Evolutionary conservation across 2,113 vertebrate genomes (phyloP).

Genomic region (Hystrix cristata): DNA sequence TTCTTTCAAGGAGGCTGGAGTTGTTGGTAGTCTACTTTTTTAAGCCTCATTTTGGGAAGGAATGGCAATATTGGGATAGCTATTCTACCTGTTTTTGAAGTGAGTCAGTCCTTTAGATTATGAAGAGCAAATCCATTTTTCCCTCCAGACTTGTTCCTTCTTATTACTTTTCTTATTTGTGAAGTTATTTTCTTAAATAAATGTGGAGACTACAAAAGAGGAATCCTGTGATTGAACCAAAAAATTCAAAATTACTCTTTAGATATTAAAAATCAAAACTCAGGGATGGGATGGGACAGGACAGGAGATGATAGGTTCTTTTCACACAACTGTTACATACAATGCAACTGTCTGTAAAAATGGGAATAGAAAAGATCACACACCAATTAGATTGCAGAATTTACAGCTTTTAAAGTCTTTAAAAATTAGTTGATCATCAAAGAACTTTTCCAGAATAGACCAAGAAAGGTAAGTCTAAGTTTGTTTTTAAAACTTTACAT

Average conservation of each 20-base stretch:
- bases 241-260: constrained; percentile 51
- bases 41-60: background rate
- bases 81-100: background rate
- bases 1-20: background rate
- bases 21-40: background rate
- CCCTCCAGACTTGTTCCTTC: background rate
- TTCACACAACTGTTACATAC: constrained; percentile 59
- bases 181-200: background rate
- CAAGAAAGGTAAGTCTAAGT: constrained; percentile 89
- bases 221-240: background rate
- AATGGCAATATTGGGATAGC: background rate
- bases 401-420: constrained; percentile 65
- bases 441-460: constrained; percentile 84
- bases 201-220: background rate
- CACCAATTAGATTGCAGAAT: constrained; percentile 21
- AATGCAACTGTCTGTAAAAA: background rate
- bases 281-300: background rate
- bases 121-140: background rate
- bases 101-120: background rate
- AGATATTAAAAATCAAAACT: constrained; percentile 47
- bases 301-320: constrained; percentile 53
- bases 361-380: constrained; percentile 53
- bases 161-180: background rate
- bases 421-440: constrained; percentile 75
- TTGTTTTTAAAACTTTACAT: constrained; percentile 88